These are phyloP conservation scores for Malurus melanocephalus DNA, from an alignment of 2,113 vertebrate species.

Conservation along the genomic window DNA sequence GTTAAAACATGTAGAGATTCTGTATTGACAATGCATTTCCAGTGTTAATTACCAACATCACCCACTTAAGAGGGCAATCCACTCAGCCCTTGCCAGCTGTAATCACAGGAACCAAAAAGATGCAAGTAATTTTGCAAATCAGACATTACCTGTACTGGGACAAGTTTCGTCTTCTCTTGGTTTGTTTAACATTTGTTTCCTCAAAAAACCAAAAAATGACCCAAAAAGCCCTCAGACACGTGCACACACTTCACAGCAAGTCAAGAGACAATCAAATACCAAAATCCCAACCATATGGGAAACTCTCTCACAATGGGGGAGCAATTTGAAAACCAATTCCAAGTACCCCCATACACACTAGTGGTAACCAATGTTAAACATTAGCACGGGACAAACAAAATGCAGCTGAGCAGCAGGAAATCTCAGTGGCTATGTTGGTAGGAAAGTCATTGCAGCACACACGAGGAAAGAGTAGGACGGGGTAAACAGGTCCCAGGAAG, in stretches of 20 bases:
- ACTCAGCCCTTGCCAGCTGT: background rate
- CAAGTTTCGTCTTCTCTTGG: background rate
- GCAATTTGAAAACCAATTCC: background rate
- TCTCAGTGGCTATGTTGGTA: background rate
- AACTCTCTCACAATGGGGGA: background rate
- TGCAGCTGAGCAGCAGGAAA: background rate
- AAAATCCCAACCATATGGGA: background rate
- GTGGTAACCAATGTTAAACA: background rate
- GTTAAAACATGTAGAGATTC: slow-evolving; percentile 1
- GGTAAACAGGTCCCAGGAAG: background rate
- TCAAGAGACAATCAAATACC: background rate
- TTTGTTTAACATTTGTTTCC: background rate
- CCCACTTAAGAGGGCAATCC: background rate
- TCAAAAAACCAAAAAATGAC: background rate
- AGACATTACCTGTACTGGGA: background rate
- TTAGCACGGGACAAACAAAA: background rate
- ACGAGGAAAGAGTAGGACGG: background rate
- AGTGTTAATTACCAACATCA: slow-evolving; percentile 27
- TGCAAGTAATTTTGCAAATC: background rate
- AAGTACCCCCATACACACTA: background rate
- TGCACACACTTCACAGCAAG: background rate
- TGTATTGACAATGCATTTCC: background rate
- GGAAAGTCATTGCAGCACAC: background rate
- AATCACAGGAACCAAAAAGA: background rate
- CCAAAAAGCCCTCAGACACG: background rate